Conservation (phyloP, 2,888 invertebrate species). For the Folsomia candida region DNA sequence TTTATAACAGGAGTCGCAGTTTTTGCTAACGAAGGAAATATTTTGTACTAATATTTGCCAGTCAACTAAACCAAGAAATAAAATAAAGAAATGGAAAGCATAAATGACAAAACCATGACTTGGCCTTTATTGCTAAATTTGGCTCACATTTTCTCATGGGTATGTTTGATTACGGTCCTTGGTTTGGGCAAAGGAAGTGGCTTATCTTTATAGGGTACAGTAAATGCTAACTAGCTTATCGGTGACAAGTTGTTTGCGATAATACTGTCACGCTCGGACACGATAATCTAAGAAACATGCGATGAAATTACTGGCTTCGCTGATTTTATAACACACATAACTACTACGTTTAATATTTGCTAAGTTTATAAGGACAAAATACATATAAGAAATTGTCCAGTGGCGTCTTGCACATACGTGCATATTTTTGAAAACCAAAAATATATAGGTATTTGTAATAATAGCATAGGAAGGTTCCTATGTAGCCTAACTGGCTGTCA, state of each 20-base stretch:
- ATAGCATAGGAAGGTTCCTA: no score
- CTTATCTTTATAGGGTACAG: constrained; percentile 3
- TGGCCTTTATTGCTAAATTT: background rate
- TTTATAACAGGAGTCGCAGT: no score
- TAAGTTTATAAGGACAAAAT: no score
- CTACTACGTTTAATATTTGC: no score
- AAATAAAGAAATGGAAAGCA: background rate
- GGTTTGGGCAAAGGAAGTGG: background rate
- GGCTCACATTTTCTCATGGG: background rate
- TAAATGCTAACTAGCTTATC: constrained; percentile 7
- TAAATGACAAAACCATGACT: background rate
- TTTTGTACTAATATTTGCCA: background rate
- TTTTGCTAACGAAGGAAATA: background rate
- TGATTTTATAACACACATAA: no score
- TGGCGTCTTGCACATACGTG: no score
- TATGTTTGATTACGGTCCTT: background rate
- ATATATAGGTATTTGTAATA: no score
- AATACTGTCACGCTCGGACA: background rate
- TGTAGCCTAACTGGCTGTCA: no score
- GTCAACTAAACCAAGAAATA: background rate
- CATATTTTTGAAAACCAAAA: no score
- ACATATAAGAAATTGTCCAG: no score
- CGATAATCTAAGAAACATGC: background rate
- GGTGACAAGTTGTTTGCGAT: constrained; percentile 5
- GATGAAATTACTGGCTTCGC: background rate